Conservation (phyloP, 2,888 invertebrate genomes). For the Andrena chrysosceles region DNA sequence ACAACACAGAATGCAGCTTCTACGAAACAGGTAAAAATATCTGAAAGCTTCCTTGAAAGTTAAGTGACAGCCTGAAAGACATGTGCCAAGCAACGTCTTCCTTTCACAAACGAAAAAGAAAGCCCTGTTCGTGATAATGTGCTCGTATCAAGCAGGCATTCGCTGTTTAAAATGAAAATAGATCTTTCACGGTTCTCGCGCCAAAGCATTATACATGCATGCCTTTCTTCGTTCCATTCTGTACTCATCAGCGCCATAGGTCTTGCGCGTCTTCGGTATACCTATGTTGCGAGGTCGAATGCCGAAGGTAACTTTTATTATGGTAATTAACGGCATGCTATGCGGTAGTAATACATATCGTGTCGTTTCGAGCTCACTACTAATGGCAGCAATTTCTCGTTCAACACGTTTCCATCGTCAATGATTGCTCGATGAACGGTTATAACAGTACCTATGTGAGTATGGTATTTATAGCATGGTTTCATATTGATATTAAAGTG, state of each 20-base stretch:
- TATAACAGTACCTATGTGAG: too few species aligned
- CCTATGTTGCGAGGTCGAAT: slow-evolving; percentile 50
- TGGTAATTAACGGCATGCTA: slow-evolving; percentile 56
- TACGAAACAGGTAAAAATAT: not conserved
- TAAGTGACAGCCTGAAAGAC: not conserved
- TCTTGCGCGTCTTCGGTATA: slow-evolving; percentile 12
- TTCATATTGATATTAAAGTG: too few species aligned
- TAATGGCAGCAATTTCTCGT: slow-evolving; percentile 7
- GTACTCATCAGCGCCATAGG: slow-evolving; percentile 15
- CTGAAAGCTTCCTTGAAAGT: not conserved
- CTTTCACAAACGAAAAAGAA: slow-evolving; percentile 34
- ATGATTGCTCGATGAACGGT: too few species aligned
- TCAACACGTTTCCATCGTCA: not conserved
- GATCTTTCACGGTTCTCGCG: slow-evolving; percentile 28
- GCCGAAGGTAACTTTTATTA: slow-evolving; percentile 47
- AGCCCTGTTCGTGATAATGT: not conserved
- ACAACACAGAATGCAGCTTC: not conserved
- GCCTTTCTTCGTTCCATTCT: slow-evolving; percentile 32
- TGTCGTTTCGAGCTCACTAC: slow-evolving; percentile 10
- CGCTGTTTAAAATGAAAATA: slow-evolving; percentile 53
- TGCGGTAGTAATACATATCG: slow-evolving; percentile 28
- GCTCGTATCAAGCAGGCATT: slow-evolving; percentile 18
- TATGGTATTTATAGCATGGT: too few species aligned
- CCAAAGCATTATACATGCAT: slow-evolving; percentile 42
- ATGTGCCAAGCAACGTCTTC: slow-evolving; percentile 19